These are phyloP conservation scores for Pseudopipra pipra DNA, from an alignment of 2,113 vertebrate species.

Conservation along the genomic window DNA sequence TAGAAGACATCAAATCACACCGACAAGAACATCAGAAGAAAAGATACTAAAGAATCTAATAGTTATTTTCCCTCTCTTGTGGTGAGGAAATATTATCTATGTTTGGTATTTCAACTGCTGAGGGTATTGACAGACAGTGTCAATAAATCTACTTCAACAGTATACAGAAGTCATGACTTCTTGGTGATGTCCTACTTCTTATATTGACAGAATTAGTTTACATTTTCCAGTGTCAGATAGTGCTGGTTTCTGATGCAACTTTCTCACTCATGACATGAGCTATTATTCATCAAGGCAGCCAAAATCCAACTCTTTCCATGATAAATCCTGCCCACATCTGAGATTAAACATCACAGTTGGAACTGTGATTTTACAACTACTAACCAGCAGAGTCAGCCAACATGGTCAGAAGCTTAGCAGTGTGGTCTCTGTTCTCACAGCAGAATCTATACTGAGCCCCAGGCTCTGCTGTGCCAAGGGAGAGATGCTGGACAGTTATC, in stretches of 20 bases:
- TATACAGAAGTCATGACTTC: neutral
- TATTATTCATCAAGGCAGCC: neutral
- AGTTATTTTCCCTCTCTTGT: neutral
- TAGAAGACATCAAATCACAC: neutral
- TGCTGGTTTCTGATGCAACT: neutral
- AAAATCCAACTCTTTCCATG: slow-evolving; percentile 16
- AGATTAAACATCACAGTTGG: neutral
- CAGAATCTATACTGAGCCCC: neutral
- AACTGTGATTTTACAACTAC: neutral
- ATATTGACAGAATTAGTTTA: neutral
- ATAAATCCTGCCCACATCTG: neutral
- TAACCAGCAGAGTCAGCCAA: neutral
- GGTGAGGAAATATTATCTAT: neutral
- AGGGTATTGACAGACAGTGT: neutral
- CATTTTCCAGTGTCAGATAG: neutral
- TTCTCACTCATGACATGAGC: neutral
- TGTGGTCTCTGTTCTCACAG: slow-evolving; percentile 1
- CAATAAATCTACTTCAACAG: neutral
- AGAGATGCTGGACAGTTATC: neutral
- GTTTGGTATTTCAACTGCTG: neutral
- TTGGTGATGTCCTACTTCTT: neutral
- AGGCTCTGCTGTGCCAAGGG: accelerated
- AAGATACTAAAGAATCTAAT: neutral
- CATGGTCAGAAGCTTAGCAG: neutral
- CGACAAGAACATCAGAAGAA: neutral